Evolutionary conservation across 2,113 vertebrate species (phyloP), one percentile per base, ranked within the genome.

Genomic region (Sclerurus mexicanus): DNA sequence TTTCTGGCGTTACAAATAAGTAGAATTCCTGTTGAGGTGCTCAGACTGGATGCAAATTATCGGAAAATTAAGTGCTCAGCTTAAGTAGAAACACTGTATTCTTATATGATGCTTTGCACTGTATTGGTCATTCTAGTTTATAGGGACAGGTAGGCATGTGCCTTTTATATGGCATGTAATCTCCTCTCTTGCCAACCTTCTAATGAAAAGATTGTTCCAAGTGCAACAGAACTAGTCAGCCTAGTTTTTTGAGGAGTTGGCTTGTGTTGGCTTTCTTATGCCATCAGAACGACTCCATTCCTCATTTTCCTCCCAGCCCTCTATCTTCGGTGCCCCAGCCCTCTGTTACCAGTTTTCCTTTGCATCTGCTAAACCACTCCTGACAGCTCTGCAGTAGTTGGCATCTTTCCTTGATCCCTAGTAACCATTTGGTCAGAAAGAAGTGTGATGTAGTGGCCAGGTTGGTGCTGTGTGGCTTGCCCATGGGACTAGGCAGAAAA

Each of bases 141-240:
- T 49, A 62, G 69, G n/a, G 33, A 66, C 0, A 30, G 27, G 28
- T 86, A 71, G 59, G 19, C 46, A 22, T 1, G 9, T 88, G 59
- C 33, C 72, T 85, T 93, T 86, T 92, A 62, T 69, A 50, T 80
- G 63, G 87, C 72, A 73, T 66, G 46, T 93, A 73, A 50, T 73
- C 75, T 90, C 90, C 53, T 90, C 33, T 44, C 82, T 94, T 94
- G 82, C 71, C 90, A 96, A 55, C 31, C 22, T 27, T 72, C 37
- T 90, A 42, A 24, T 69, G 62, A 85, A 85, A 90, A 68, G 31
- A 44, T 3, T 33, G 25, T 50, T 85, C 40, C n/a, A 35, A 62
- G 58, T 69, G 23, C 71, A 76, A 33, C 24, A 42, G 46, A 74
- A 33, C 28, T 74, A 55, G 50, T 83, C 58, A 85, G 40, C 75